Conservation (phyloP, 2,888 invertebrate species). For the Platerodrilus igneus region DNA sequence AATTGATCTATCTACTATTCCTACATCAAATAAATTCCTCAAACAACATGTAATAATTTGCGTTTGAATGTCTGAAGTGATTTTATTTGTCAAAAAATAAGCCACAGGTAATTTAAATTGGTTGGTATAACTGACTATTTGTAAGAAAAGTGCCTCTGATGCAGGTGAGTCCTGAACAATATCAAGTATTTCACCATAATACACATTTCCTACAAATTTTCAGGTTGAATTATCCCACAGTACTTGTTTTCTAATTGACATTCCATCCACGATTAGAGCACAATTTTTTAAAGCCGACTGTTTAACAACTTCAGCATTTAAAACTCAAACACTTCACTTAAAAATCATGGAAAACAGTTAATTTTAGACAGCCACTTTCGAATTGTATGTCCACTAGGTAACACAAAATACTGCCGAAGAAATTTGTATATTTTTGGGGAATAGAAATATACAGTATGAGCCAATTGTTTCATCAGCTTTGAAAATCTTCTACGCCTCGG, state of each 20-base stretch:
- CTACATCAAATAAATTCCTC: constrained; percentile 15
- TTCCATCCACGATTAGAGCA: too few species aligned
- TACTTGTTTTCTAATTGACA: too few species aligned
- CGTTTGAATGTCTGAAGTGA: constrained; percentile 11
- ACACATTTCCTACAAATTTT: too few species aligned
- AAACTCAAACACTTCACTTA: too few species aligned
- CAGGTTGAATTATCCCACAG: too few species aligned
- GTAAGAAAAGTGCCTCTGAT: constrained; percentile 17
- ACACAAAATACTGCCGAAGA: constrained; percentile 7
- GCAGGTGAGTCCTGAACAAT: constrained; percentile 12
- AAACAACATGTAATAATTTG: constrained; percentile 15
- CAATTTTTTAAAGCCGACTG: too few species aligned
- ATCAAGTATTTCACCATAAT: constrained; percentile 13
- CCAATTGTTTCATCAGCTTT: constrained; percentile 12
- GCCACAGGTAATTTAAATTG: constrained; percentile 17
- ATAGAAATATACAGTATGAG: constrained; percentile 15
- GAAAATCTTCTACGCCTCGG: constrained; percentile 5
- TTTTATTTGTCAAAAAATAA: constrained; percentile 16
- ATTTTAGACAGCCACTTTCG: too few species aligned
- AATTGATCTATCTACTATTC: constrained; percentile 14
- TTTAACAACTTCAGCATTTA: too few species aligned
- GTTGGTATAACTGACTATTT: constrained; percentile 18
- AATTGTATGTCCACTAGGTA: too few species aligned
- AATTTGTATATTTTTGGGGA: constrained; percentile 16
- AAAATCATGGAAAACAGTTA: too few species aligned